phyloP scores from a whole-genome alignment of 2,888 invertebrate genomes.

The Ennomos quercinarius region DNA sequence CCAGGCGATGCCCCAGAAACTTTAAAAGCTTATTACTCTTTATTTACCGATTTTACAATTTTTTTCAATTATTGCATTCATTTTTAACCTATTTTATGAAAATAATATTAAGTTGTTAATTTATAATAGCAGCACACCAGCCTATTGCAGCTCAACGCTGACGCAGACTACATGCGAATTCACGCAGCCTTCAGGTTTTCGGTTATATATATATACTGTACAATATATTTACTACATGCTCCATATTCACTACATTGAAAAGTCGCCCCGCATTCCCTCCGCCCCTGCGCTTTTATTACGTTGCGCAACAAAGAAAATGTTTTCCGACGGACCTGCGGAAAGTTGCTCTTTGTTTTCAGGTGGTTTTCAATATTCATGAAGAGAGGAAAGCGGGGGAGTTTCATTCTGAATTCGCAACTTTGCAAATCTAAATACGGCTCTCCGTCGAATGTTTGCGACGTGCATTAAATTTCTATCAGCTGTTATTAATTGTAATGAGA shows the following conservation, averaged over 20 bases:
- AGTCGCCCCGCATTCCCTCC: not conserved
- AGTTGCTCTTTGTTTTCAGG: constrained; percentile 30
- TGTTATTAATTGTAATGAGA: constrained; percentile 21
- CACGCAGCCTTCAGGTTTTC: no score
- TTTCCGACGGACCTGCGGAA: constrained; percentile 10
- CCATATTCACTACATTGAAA: not conserved
- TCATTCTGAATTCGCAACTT: constrained; percentile 29
- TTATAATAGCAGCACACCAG: no score
- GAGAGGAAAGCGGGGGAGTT: not conserved
- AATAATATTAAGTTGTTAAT: no score
- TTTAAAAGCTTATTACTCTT: no score
- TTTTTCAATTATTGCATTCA: no score
- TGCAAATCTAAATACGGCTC: constrained; percentile 26
- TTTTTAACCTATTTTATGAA: no score
- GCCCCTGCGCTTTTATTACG: not conserved
- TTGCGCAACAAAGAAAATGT: constrained; percentile 21
- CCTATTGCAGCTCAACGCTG: no score
- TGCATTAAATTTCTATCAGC: constrained; percentile 23
- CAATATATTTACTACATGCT: not conserved
- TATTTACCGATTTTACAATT: no score
- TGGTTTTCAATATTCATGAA: constrained; percentile 35
- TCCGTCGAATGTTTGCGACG: constrained; percentile 16
- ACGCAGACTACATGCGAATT: no score
- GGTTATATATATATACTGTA: no score
- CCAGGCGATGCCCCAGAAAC: no score